These are phyloP conservation scores for Cepphus grylle DNA, from an alignment of 2,113 vertebrate species.

Conservation along the genomic window DNA sequence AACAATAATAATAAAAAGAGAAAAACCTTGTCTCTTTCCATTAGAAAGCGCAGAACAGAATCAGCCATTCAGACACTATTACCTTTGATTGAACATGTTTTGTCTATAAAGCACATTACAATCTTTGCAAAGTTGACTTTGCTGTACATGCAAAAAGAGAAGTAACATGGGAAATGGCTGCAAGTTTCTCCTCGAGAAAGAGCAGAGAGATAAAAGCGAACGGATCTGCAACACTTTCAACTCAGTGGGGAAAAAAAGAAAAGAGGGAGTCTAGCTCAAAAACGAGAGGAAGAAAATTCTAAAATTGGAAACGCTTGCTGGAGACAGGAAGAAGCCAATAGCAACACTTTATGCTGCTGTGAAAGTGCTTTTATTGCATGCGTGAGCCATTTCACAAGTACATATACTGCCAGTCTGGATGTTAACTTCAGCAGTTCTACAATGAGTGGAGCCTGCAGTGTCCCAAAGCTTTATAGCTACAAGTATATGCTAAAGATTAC, in stretches of 20 bases:
- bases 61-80: background rate
- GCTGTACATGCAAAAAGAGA: background rate
- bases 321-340: background rate
- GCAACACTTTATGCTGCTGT: background rate
- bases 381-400: background rate
- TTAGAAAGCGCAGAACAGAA: background rate
- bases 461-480: background rate
- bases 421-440: background rate
- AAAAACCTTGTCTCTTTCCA: background rate
- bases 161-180: background rate
- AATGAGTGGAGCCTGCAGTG: background rate
- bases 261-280: background rate
- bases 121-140: background rate
- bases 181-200: background rate
- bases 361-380: background rate
- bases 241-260: background rate
- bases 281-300: background rate
- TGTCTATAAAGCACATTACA: background rate
- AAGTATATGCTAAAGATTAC: background rate
- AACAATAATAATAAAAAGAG: background rate
- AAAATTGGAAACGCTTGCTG: constrained; percentile 10
- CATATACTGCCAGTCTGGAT: background rate
- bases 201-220: background rate
- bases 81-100: background rate
- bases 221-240: background rate